phyloP scores from a whole-genome alignment of 1,140 invertebrate genomes.

The Ectropis grisescens region DNA sequence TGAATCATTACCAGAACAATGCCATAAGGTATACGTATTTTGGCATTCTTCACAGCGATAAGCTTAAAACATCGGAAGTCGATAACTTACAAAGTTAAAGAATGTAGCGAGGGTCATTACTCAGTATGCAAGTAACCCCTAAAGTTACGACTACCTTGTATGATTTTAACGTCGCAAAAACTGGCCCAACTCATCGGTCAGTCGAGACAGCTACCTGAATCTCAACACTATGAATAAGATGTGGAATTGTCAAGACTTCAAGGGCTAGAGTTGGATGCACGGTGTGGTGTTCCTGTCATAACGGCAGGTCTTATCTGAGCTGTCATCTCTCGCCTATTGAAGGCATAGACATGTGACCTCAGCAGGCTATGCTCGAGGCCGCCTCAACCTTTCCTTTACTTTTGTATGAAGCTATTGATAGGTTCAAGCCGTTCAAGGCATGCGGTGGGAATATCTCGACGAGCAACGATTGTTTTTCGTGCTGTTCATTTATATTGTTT shows the following conservation, averaged over 20 bases:
- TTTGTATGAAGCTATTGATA: conserved; percentile 10
- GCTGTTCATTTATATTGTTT: conserved; percentile 6
- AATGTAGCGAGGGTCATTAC: too few species aligned
- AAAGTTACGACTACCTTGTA: too few species aligned
- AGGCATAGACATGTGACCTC: conserved; percentile 41
- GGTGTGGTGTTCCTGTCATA: conserved; percentile 6
- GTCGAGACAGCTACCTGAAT: not conserved
- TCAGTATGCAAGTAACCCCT: too few species aligned
- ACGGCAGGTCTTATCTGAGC: conserved; percentile 23
- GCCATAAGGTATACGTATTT: too few species aligned
- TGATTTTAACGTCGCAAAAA: too few species aligned
- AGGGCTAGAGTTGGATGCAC: conserved; percentile 1
- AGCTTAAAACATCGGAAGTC: too few species aligned
- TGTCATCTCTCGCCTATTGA: conserved; percentile 47
- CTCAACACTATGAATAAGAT: conserved; percentile 4
- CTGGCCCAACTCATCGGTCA: too few species aligned
- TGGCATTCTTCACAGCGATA: too few species aligned
- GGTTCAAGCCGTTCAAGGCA: conserved; percentile 18
- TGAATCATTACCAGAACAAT: not conserved
- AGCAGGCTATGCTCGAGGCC: conserved; percentile 31
- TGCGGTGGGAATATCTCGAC: conserved; percentile 8
- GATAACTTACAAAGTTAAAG: too few species aligned
- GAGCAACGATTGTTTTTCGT: conserved; percentile 14
- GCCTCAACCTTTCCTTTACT: conserved; percentile 17
- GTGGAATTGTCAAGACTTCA: not conserved